These are phyloP conservation scores for Onychorhynchus coronatus DNA, from an alignment of 2,113 vertebrate species.

Conservation along the genomic window DNA sequence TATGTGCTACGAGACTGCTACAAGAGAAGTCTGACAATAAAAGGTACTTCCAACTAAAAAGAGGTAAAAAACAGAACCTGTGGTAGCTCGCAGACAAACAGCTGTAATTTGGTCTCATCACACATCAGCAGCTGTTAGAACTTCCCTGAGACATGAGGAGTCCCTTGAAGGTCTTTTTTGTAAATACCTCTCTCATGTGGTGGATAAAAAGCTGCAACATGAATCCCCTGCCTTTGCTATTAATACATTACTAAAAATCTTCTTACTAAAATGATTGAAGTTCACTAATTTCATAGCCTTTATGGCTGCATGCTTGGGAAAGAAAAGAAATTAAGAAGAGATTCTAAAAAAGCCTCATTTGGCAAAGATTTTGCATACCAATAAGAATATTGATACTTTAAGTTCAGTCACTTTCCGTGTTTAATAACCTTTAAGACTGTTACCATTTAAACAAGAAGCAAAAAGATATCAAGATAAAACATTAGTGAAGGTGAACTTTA, in stretches of 20 bases:
- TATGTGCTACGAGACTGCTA: neutral
- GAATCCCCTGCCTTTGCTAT: neutral
- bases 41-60: neutral
- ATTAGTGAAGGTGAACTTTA: neutral
- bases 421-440: neutral
- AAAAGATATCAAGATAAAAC: neutral
- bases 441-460: neutral
- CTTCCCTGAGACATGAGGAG: neutral
- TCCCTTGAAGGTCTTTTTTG: neutral
- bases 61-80: neutral
- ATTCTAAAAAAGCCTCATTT: neutral
- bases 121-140: neutral
- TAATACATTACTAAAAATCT: neutral
- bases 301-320: neutral
- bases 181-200: neutral
- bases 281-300: neutral
- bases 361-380: neutral
- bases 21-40: neutral
- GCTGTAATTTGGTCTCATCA: neutral
- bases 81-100: neutral
- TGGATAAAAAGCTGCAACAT: neutral
- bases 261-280: neutral
- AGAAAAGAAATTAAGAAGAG: neutral
- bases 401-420: neutral
- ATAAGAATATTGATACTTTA: neutral